Percentiles rank a stretch among this genome's conserved stretches.
phyloP scores from a whole-genome alignment of 2,113 vertebrate species.

The Sinocyclocheilus maitianheensis region DNA sequence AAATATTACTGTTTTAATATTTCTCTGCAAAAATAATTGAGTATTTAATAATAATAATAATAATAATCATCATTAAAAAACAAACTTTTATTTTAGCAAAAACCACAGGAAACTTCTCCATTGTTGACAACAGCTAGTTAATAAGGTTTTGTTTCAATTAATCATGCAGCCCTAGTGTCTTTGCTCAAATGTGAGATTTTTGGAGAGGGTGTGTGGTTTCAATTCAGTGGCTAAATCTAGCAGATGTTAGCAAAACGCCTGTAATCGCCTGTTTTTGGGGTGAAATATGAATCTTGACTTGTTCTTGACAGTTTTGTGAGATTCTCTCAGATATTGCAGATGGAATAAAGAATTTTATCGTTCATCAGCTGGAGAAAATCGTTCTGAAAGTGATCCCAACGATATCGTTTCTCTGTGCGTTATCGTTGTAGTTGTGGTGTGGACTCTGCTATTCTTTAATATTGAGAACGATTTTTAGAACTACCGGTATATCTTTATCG shows the following conservation, averaged over 20 bases:
- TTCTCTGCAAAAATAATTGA: no score
- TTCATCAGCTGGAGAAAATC: no score
- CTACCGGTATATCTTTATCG: no score
- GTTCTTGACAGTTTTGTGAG: background rate
- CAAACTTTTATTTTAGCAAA: background rate
- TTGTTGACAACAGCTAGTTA: background rate
- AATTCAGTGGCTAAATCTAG: background rate
- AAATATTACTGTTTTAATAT: no score
- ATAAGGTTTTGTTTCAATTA: background rate
- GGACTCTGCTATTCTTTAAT: no score
- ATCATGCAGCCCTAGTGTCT: background rate
- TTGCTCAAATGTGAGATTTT: background rate
- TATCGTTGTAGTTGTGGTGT: no score
- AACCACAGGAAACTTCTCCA: background rate
- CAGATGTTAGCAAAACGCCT: background rate
- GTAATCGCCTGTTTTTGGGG: background rate
- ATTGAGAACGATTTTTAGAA: no score
- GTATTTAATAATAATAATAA: no score
- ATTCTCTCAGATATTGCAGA: slow-evolving; percentile 14
- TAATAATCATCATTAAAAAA: background rate
- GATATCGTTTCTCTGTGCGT: no score
- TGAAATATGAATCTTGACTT: background rate
- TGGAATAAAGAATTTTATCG: background rate
- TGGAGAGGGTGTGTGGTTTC: background rate
- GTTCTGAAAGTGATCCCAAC: no score